These are phyloP conservation scores for Thereva nobilitata DNA, from an alignment of 2,888 invertebrate species.

Conservation along the genomic window DNA sequence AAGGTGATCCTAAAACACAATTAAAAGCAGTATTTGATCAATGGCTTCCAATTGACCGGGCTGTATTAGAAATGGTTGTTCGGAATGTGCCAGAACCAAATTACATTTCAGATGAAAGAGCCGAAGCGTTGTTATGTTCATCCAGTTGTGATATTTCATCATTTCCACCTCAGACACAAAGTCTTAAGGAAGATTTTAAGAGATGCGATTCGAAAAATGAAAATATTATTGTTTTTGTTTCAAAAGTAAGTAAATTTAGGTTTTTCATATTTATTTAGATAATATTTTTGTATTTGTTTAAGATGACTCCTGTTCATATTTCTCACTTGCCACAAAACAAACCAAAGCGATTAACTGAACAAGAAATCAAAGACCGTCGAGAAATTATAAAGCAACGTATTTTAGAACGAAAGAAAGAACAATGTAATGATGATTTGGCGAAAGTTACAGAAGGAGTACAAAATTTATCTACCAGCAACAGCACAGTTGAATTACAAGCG, in stretches of 20 bases:
- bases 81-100: constrained; percentile 81
- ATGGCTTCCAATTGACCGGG: constrained; percentile 86
- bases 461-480: constrained; percentile 43
- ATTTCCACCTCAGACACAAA: constrained; percentile 70
- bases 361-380: constrained; percentile 71
- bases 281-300: constrained; percentile 65
- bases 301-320: constrained; percentile 86
- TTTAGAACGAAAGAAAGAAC: constrained; percentile 60
- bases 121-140: constrained; percentile 81
- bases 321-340: constrained; percentile 77
- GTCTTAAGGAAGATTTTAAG: constrained; percentile 70
- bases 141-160: constrained; percentile 69
- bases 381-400: constrained; percentile 70
- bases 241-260: constrained; percentile 47
- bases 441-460: constrained; percentile 48
- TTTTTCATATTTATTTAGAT: constrained; percentile 2
- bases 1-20: constrained; percentile 76
- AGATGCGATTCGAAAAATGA: constrained; percentile 73
- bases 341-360: constrained; percentile 73
- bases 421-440: background rate
- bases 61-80: constrained; percentile 82
- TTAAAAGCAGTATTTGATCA: constrained; percentile 81
- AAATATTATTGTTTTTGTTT: constrained; percentile 60
- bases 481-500: constrained; percentile 36
- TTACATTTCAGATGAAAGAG: constrained; percentile 73